These are phyloP conservation scores for Eulemur mongoz DNA, from an alignment of 2,797 vertebrate genomes.

Conservation along the genomic window DNA sequence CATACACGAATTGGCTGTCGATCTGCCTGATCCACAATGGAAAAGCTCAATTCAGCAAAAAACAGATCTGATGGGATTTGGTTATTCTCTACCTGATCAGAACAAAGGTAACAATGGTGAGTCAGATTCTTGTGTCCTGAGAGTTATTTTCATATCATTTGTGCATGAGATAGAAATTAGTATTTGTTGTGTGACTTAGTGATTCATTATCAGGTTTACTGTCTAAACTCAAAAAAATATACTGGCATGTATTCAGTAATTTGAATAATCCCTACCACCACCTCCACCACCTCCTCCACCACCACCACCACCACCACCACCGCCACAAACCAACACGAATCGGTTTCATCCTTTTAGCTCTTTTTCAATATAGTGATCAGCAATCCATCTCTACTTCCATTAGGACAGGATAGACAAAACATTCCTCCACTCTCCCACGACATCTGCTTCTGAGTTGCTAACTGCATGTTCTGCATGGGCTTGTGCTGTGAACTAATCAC, in stretches of 20 bases:
- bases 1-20: slow-evolving; percentile 98
- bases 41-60: slow-evolving; percentile 97
- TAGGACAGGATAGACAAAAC: slow-evolving; percentile 79
- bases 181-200: slow-evolving; percentile 54
- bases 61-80: slow-evolving; percentile 95
- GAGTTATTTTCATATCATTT: slow-evolving; percentile 59
- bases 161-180: slow-evolving; percentile 81
- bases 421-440: slow-evolving; percentile 75
- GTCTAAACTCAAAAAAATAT: slow-evolving; percentile 66
- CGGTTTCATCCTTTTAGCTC: slow-evolving; percentile 64
- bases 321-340: slow-evolving; percentile 57
- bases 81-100: slow-evolving; percentile 97
- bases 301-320: neutral
- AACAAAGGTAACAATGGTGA: slow-evolving; percentile 99
- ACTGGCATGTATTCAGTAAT: slow-evolving; percentile 74
- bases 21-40: slow-evolving; percentile 97
- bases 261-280: slow-evolving; percentile 37
- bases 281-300: neutral
- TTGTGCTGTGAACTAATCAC: slow-evolving; percentile 97
- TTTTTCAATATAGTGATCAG: slow-evolving; percentile 55
- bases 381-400: slow-evolving; percentile 75
- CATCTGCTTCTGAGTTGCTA: slow-evolving; percentile 89
- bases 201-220: slow-evolving; percentile 63
- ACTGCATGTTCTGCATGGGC: slow-evolving; percentile 98
- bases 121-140: slow-evolving; percentile 73